These are phyloP conservation scores for Heliconius nattereri DNA, from an alignment of 1,140 invertebrate species.

Conservation along the genomic window DNA sequence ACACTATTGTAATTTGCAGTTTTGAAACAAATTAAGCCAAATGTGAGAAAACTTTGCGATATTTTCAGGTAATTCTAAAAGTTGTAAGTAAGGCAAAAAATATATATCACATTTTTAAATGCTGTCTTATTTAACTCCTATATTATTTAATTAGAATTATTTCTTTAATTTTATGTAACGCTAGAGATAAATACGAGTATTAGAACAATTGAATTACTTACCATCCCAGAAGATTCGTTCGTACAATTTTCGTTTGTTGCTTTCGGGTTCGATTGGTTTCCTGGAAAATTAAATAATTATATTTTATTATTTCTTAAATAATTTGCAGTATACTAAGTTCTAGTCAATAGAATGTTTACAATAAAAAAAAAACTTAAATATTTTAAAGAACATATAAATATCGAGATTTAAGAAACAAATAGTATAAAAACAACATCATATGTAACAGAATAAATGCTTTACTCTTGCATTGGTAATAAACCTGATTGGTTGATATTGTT, in stretches of 20 bases:
- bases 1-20: no score
- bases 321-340: background rate
- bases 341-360: background rate
- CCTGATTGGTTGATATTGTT: background rate
- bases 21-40: no score
- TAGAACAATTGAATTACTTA: constrained; percentile 41
- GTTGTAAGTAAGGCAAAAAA: no score
- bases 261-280: constrained; percentile 57
- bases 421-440: background rate
- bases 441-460: background rate
- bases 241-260: constrained; percentile 61
- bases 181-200: background rate
- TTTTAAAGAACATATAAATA: background rate
- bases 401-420: background rate
- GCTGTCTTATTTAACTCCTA: no score
- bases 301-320: background rate
- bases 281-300: constrained; percentile 57
- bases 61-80: no score
- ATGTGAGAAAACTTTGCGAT: no score
- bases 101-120: no score
- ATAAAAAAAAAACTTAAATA: background rate
- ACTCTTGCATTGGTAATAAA: background rate
- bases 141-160: no score
- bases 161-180: background rate
- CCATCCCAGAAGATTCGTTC: constrained; percentile 72